Evolutionary conservation across 1,140 invertebrate genomes (phyloP).

Genomic region (Drosophila pandora): DNA sequence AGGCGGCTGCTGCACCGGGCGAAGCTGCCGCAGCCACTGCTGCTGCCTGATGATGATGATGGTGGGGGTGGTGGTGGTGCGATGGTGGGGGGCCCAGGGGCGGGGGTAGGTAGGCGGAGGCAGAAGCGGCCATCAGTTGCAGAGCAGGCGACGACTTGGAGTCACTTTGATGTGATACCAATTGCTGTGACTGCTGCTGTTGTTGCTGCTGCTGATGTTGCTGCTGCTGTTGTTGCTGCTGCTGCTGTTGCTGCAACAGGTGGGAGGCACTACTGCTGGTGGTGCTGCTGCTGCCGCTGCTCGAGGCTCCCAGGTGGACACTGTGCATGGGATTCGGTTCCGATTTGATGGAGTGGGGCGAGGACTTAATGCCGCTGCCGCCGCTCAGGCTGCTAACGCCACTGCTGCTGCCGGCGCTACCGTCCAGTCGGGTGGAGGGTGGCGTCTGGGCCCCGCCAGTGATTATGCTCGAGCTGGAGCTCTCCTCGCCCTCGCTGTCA

Average conservation of each 20-base stretch:
- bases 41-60: slow-evolving; percentile 69
- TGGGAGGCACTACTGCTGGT: slow-evolving; percentile 72
- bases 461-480: slow-evolving; percentile 84
- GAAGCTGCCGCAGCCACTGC: slow-evolving; percentile 55
- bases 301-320: slow-evolving; percentile 75
- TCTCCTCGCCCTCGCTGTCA: slow-evolving; percentile 86
- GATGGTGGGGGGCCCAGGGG: slow-evolving; percentile 78
- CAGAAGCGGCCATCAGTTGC: slow-evolving; percentile 74
- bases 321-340: slow-evolving; percentile 78
- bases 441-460: slow-evolving; percentile 83
- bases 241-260: slow-evolving; percentile 67
- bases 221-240: slow-evolving; percentile 55
- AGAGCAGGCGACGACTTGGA: slow-evolving; percentile 69
- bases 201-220: slow-evolving; percentile 65
- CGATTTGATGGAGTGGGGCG: slow-evolving; percentile 80
- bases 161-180: slow-evolving; percentile 45
- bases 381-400: slow-evolving; percentile 84
- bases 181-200: slow-evolving; percentile 52
- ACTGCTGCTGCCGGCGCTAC: slow-evolving; percentile 74
- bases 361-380: slow-evolving; percentile 79
- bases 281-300: slow-evolving; percentile 83
- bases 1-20: slow-evolving; percentile 55
- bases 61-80: slow-evolving; percentile 66
- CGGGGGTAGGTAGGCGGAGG: slow-evolving; percentile 73
- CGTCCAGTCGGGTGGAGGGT: slow-evolving; percentile 79